Evolutionary conservation across 2,797 vertebrate genomes (phyloP).

Genomic region (Cephalopachus bancanus): DNA sequence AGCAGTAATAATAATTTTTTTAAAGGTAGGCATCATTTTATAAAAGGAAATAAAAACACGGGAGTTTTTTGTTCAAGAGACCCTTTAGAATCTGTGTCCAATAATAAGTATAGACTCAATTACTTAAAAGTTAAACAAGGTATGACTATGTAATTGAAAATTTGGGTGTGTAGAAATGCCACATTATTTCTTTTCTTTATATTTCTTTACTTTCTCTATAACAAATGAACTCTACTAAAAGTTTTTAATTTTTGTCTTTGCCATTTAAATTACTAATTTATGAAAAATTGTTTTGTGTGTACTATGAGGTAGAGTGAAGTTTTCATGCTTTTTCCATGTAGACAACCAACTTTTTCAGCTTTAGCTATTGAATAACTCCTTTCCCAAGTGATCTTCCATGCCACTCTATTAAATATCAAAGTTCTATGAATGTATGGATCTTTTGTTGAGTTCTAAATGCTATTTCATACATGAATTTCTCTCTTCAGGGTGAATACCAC

Average conservation of each 20-base stretch:
- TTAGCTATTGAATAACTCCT: not conserved
- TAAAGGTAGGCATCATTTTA: not conserved
- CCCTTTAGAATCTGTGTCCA: not conserved
- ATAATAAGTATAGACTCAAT: not conserved
- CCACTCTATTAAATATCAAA: conserved; percentile 31
- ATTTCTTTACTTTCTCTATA: not conserved
- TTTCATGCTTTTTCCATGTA: not conserved
- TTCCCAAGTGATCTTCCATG: conserved; percentile 9
- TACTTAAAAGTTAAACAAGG: not conserved
- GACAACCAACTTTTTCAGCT: conserved; percentile 11
- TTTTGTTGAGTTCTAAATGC: not conserved
- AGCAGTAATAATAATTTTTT: not conserved
- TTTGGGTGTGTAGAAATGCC: not conserved
- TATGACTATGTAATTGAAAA: not conserved
- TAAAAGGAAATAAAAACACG: not conserved
- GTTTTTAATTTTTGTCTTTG: conserved; percentile 32
- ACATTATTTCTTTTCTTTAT: not conserved
- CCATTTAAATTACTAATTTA: conserved; percentile 51
- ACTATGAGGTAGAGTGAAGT: not conserved
- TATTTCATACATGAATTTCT: conserved; percentile 30
- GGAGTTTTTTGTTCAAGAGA: not conserved
- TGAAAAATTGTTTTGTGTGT: conserved; percentile 14
- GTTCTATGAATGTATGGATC: not conserved
- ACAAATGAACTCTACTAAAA: conserved; percentile 36
- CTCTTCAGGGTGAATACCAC: not conserved